Conservation (phyloP, 2,888 invertebrate genomes). For the Hypomecis atomaria region DNA sequence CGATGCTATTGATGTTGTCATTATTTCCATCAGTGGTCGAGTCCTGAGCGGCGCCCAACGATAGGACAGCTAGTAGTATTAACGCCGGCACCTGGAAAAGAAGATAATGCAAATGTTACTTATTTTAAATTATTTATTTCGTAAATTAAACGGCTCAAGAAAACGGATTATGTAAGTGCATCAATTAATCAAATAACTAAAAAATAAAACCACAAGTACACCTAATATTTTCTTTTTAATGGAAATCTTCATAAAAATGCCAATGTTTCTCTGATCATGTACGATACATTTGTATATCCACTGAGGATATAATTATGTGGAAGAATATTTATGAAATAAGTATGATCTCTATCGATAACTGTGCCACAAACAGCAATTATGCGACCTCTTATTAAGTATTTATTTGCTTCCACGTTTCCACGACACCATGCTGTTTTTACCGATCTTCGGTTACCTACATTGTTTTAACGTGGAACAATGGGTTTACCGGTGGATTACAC, state of each 20-base stretch:
- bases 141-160: no score
- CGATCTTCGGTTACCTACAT: slow-evolving; percentile 54
- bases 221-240: no score
- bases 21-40: slow-evolving; percentile 58
- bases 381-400: slow-evolving; percentile 48
- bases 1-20: slow-evolving; percentile 75
- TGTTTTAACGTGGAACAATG: slow-evolving; percentile 69
- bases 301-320: no score
- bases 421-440: slow-evolving; percentile 61
- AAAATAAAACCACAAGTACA: no score
- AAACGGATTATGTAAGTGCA: no score
- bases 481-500: slow-evolving; percentile 60
- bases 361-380: slow-evolving; percentile 9
- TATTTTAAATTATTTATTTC: background rate
- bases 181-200: no score
- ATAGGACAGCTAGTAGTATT: slow-evolving; percentile 57
- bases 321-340: no score
- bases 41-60: slow-evolving; percentile 63
- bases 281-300: no score
- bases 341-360: slow-evolving; percentile 7
- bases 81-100: slow-evolving; percentile 66
- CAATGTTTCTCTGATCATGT: no score
- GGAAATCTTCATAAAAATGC: no score
- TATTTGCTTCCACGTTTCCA: slow-evolving; percentile 66
- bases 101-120: slow-evolving; percentile 11